Evolutionary conservation across 2,113 vertebrate species (phyloP).

Genomic region (Atrichornis clamosus): DNA sequence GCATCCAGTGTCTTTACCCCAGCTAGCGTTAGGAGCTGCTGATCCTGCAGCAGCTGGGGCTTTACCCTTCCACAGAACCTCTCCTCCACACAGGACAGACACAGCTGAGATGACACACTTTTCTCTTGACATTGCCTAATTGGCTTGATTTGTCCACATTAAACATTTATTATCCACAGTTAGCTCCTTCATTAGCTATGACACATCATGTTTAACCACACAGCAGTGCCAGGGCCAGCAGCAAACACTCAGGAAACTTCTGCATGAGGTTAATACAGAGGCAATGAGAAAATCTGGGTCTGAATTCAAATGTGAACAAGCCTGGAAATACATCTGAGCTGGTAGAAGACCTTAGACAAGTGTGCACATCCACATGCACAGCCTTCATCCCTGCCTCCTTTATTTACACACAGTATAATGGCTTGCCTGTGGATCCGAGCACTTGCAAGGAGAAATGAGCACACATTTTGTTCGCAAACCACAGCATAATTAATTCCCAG

Average conservation of each 20-base stretch:
- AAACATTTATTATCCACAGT: not conserved
- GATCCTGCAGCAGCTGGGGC: fast-evolving
- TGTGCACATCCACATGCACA: not conserved
- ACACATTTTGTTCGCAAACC: not conserved
- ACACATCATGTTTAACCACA: not conserved
- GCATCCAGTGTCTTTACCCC: not conserved
- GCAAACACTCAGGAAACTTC: not conserved
- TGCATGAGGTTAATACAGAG: not conserved
- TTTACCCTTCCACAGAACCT: not conserved
- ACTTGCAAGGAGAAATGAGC: not conserved
- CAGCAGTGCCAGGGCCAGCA: not conserved
- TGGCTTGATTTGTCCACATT: not conserved
- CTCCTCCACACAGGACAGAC: not conserved
- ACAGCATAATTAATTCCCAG: not conserved
- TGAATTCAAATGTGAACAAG: not conserved
- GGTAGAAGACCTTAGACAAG: not conserved
- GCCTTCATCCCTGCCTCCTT: not conserved
- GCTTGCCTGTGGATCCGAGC: not conserved
- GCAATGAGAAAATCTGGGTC: not conserved
- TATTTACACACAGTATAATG: not conserved
- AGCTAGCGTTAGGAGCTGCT: not conserved
- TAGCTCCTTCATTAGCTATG: not conserved
- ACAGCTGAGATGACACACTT: not conserved
- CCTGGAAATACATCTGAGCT: not conserved
- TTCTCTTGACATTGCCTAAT: not conserved